Evolutionary conservation across 2,113 vertebrate genomes (phyloP).

Genomic region (Myanophis thanlyinensis): DNA sequence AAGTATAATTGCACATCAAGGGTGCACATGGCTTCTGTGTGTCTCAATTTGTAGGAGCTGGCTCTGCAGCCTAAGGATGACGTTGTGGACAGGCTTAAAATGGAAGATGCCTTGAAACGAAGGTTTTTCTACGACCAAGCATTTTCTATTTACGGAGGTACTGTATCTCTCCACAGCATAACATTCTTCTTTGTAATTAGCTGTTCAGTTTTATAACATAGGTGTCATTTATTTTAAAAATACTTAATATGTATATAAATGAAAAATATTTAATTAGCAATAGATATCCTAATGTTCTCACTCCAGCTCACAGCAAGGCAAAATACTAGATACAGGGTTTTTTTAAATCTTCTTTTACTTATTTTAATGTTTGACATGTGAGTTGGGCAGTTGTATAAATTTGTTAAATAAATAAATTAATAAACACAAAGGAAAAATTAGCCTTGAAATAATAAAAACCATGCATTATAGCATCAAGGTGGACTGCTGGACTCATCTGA

Average conservation of each 20-base stretch:
- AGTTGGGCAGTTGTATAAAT: background rate
- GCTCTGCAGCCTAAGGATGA: constrained; percentile 95
- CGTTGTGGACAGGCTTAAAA: constrained; percentile 90
- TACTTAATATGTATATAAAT: background rate
- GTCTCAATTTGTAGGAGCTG: constrained; percentile 77
- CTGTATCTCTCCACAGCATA: background rate
- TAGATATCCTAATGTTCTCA: background rate
- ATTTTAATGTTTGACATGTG: background rate
- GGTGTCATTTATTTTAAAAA: background rate
- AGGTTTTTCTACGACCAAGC: constrained; percentile 99
- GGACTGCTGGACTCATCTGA: background rate
- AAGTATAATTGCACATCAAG: background rate
- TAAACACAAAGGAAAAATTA: background rate
- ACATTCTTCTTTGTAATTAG: background rate
- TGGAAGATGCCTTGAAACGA: constrained; percentile 97
- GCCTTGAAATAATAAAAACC: background rate
- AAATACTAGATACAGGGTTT: background rate
- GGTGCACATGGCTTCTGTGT: background rate
- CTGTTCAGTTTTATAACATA: background rate
- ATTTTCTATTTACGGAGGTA: constrained; percentile 98
- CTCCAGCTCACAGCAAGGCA: background rate
- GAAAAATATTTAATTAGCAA: background rate
- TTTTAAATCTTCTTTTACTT: background rate
- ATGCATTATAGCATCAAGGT: background rate
- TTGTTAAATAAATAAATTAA: no score